Evolutionary conservation across 2,888 invertebrate genomes (phyloP).

Genomic region (Eupithecia abbreviata): DNA sequence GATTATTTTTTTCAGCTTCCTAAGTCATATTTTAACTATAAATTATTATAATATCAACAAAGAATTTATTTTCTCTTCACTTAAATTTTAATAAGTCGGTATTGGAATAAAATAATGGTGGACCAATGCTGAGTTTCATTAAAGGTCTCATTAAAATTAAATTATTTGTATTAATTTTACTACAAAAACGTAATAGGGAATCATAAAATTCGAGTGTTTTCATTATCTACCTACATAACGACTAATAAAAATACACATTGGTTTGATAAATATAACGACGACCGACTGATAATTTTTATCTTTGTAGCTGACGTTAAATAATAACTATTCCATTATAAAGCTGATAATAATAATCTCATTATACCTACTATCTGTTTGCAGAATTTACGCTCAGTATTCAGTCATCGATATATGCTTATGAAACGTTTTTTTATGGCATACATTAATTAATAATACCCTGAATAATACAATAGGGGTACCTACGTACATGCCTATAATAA

Average conservation of each 20-base stretch:
- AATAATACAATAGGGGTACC: too few relatives aligned
- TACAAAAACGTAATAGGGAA: not conserved
- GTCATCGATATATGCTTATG: too few relatives aligned
- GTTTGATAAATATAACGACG: constrained; percentile 3
- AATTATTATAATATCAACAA: not conserved
- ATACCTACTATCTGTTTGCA: not conserved
- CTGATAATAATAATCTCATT: not conserved
- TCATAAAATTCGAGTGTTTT: not conserved
- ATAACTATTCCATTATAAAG: constrained; percentile 18
- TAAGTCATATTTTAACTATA: not conserved
- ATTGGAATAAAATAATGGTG: not conserved
- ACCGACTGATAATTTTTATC: constrained; percentile 23
- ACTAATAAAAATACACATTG: not conserved
- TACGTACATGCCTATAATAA: too few relatives aligned
- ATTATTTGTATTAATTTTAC: not conserved
- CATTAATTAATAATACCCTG: too few relatives aligned
- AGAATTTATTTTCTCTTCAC: not conserved
- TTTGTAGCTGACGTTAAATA: constrained; percentile 23
- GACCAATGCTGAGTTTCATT: not conserved
- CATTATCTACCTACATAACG: not conserved
- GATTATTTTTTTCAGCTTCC: not conserved
- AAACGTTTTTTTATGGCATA: too few relatives aligned
- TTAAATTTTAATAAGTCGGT: not conserved
- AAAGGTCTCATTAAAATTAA: not conserved
- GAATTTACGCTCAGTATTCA: not conserved